Percentiles rank a stretch among this genome's conserved stretches.
phyloP scores from a whole-genome alignment of 2,888 invertebrate genomes.

The Eupithecia subumbrata region DNA sequence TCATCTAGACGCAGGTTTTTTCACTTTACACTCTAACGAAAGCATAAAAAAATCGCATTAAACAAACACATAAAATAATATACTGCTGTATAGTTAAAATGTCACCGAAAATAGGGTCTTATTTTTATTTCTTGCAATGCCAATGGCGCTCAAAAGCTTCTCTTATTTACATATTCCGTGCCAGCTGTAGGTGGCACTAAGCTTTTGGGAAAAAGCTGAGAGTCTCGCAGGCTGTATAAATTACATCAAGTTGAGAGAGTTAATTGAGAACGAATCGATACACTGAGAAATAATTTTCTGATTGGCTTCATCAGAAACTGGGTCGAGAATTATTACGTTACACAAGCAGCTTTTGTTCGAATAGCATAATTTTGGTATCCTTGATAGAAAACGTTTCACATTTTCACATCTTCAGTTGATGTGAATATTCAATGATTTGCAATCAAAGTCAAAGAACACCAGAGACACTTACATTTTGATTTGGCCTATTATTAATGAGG shows the following conservation, averaged over 20 bases:
- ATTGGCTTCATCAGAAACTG: slow-evolving; percentile 7
- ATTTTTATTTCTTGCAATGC: slow-evolving; percentile 46
- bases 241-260: slow-evolving; percentile 23
- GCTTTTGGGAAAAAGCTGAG: slow-evolving; percentile 17
- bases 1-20: not conserved
- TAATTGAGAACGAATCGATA: slow-evolving; percentile 25
- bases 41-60: not conserved
- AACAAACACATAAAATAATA: not conserved
- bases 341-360: not conserved
- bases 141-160: slow-evolving; percentile 33
- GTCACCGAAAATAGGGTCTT: slow-evolving; percentile 49
- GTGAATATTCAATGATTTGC: not conserved
- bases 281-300: slow-evolving; percentile 18
- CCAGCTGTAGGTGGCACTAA: slow-evolving; percentile 28
- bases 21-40: not conserved
- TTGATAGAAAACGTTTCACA: not conserved
- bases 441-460: not conserved
- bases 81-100: not conserved
- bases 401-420: not conserved
- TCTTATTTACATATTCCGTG: slow-evolving; percentile 38
- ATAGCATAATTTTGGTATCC: not conserved
- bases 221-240: slow-evolving; percentile 20
- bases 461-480: too few relatives aligned
- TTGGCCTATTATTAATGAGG: too few relatives aligned
- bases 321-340: slow-evolving; percentile 8